phyloP scores from a whole-genome alignment of 64 coral and sea anemone genomes.

The Trachythela sp. region DNA sequence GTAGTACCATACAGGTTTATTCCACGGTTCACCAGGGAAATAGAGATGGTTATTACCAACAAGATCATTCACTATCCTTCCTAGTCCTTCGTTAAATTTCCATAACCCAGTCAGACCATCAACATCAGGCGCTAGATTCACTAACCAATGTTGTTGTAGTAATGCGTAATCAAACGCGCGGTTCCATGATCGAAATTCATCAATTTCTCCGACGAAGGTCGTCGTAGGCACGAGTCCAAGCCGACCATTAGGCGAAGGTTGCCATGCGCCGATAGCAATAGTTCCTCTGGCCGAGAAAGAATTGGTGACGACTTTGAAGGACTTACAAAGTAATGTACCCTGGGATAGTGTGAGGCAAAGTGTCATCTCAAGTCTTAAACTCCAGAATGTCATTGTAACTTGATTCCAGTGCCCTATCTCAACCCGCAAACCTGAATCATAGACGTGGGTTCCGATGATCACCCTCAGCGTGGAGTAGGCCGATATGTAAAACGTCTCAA shows the following conservation, averaged over 20 bases:
- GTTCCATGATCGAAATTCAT: slow-evolving; percentile 86
- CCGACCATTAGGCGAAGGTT: slow-evolving; percentile 68
- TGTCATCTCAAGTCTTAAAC: neutral
- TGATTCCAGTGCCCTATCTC: slow-evolving; percentile 32
- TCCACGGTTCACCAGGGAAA: slow-evolving; percentile 72
- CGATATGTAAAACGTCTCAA: slow-evolving; percentile 72
- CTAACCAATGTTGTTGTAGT: slow-evolving; percentile 73
- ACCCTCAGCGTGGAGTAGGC: slow-evolving; percentile 67
- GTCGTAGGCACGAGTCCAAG: slow-evolving; percentile 44
- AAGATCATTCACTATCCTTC: slow-evolving; percentile 57
- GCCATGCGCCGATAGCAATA: slow-evolving; percentile 83
- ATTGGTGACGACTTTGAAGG: slow-evolving; percentile 37
- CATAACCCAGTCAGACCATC: slow-evolving; percentile 67
- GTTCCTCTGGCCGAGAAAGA: slow-evolving; percentile 66
- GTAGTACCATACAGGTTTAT: slow-evolving; percentile 61
- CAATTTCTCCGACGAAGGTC: slow-evolving; percentile 65
- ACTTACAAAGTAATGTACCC: slow-evolving; percentile 29
- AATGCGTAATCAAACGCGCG: slow-evolving; percentile 75
- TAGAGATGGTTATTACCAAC: slow-evolving; percentile 52
- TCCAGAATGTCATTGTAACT: neutral
- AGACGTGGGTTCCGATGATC: slow-evolving; percentile 69
- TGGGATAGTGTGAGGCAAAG: neutral
- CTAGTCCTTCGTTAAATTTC: slow-evolving; percentile 88
- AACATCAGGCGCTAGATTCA: slow-evolving; percentile 52
- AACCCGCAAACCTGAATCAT: slow-evolving; percentile 66